Evolutionary conservation across 92 coral and sea anemone species (phyloP), one percentile per base, ranked within the genome.

Genomic region (Epizoanthus rinbou): DNA sequence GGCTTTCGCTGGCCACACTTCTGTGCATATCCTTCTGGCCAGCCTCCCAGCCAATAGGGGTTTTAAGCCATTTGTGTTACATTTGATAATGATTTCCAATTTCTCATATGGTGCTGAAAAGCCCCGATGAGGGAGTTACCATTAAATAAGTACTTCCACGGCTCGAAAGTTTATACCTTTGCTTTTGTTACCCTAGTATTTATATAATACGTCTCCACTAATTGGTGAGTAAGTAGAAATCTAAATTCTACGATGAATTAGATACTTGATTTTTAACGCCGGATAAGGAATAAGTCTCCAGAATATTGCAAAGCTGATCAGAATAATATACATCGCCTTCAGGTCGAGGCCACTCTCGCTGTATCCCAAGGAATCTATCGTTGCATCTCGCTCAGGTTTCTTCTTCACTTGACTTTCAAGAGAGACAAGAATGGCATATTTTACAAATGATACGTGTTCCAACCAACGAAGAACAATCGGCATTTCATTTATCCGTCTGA

Each of bases 251-350:
- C 69, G 31, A 28, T 28, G 31, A 28, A 28, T 28, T 28, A 28
- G 31, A 28, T 28, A 28, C 31, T 28, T 28, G 25, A 76, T 76
- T 58, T 75, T 76, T 43, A 76, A 58, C 8, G 81, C 81, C 7
- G 81, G 69, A 19, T 76, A 76, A 35, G 81, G 81, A 66, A 76
- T 76, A n/a, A 76, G 59, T 14, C 81, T 76, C 81, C 81, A 76
- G 17, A 76, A 58, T 39, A 76, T 31, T 0, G 81, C 81, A 33
- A 76, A 76, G 19, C 57, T 9, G 15, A 76, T 33, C 2, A 76
- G 68, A 59, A 76, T 76, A 2, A 41, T 22, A 17, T 76, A 76
- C 15, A 76, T 31, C 21, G 81, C 37, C 69, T 76, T 76, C 11
- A 76, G 18, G 59, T 76, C 81, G 19, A 76, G 67, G 7, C 81